Base-by-base conservation (phyloP, 2,113 vertebrate genomes). In the Mohoua ochrocephala region DNA sequence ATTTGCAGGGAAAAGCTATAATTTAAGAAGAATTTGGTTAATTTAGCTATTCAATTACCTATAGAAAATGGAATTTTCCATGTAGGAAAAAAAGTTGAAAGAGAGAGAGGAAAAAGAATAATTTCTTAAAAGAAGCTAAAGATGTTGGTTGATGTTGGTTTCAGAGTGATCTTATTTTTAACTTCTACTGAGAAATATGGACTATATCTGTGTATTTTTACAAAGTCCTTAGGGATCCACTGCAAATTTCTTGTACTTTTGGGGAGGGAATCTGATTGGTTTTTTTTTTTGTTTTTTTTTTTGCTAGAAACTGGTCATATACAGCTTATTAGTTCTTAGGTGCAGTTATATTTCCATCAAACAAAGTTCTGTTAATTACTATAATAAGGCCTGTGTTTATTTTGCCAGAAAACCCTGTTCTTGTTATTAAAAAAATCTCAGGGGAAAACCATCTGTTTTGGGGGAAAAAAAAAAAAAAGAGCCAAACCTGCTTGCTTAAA, bases 11-110 rank as follows among this genome's bases (percentile, higher is more conserved):
- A 82, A 92, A 89, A 78, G 52, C 37, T 94, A 68, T 87, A 87
- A 96, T 91, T 94, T 89, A 84, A 70, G 73, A 95, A 91, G 65
- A 92, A 85, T 89, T 93, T 76, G 57, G 69, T 91, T 78, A 79
- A 82, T 68, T 15, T 65, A 95, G 68, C 69, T 89, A 44, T 93
- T 84, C 13, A 45, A 76, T 91, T 94, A 91, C 89, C 37, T 87
- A 91, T 2, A 85, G 77, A 89, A 95, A 93, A 84, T 85, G 53
- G 73, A 94, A 89, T 93, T 92, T 82, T 39, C 41, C 23, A 84
- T 27, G 13, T n/a, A 85, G 37, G 39, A 84, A 49, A 75, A 87
- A 60, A 65, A 27, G 14, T 33, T 92, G 54, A 80, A 92, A 50
- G 44, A 76, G 11, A 76, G 11, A 11, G 50, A 91, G 61, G 22